Conservation (phyloP, 2,113 vertebrate species). For the Scophthalmus maximus region DNA sequence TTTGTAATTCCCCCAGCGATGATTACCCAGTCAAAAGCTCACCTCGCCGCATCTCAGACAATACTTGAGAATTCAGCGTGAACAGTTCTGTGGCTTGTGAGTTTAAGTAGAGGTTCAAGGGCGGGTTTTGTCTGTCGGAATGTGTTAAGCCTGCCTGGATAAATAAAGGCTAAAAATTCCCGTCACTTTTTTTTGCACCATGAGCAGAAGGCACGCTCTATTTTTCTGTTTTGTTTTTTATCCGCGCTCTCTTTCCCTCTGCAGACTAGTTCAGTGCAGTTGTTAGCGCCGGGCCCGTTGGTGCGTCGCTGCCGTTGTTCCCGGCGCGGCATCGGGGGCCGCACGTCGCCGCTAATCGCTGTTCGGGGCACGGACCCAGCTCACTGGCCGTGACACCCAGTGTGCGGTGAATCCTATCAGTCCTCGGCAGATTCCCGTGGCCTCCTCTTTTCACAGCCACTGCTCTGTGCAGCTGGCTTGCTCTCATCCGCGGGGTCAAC, state of each 20-base stretch:
- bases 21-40: conserved; percentile 12
- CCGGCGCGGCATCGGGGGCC: conserved; percentile 23
- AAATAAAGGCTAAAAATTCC: neutral
- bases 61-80: conserved; percentile 26
- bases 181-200: conserved; percentile 30
- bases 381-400: conserved; percentile 66
- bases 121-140: conserved; percentile 22
- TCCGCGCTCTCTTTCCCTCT: neutral
- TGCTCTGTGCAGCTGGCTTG: conserved; percentile 18
- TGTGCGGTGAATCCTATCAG: conserved; percentile 68
- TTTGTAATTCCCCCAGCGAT: neutral
- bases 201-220: neutral
- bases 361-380: conserved; percentile 62
- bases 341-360: conserved; percentile 66
- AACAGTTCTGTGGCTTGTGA: neutral
- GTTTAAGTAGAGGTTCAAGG: conserved; percentile 47
- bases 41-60: neutral
- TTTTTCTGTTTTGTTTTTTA: too few species aligned
- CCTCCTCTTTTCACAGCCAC: conserved; percentile 25
- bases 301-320: conserved; percentile 32
- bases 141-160: conserved; percentile 20
- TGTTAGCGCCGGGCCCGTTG: conserved; percentile 24
- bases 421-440: conserved; percentile 50
- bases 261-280: conserved; percentile 15
- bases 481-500: conserved; percentile 56